Base-by-base conservation (phyloP, 2,113 vertebrate species). In the Sus scrofa region DNA sequence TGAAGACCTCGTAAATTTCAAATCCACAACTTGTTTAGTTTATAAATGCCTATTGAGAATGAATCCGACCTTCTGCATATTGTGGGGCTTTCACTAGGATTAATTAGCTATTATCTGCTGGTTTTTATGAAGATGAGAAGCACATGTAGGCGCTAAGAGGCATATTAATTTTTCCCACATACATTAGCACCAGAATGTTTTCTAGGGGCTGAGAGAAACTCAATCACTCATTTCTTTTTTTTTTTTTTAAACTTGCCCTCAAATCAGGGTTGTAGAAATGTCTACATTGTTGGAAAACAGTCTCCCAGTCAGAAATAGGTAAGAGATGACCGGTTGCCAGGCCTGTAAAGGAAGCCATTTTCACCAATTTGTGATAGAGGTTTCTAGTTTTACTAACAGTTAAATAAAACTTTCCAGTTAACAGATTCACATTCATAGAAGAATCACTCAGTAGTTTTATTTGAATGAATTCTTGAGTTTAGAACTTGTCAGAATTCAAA, bases 51-150 rank as follows among this genome's bases (percentile, higher is more conserved):
- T 86, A 2, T 63, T 82, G 62, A 96, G 93, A 70, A 74, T 0
- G 1, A 32, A 2, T 78, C 68, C 0, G 0, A 84, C 89, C 60
- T 94, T 81, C 32, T 26, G 34, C 26, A 3, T 82, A 92, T 75
- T 75, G 19, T 26, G 52, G 58, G 30, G n/a, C 75, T 95, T 91
- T 95, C 52, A 67, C 78, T 91, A 89, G 24, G 68, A 79, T 95
- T 96, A 86, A 96, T 96, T 92, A 96, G 58, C 60, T 94, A 95
- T 56, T 97, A 89, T 67, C 91, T 95, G 63, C 74, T n/a, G 37
- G 86, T 58, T 79, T 91, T 95, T 89, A 89, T 94, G 89, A 96
- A 87, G 88, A 94, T 34, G 70, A 77, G 95, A 92, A 54, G n/a
- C 32, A 65, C 30, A 4, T 65, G 30, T n/a, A 65, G 56, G 71